Evolutionary conservation across 2,113 vertebrate species (phyloP).

Genomic region (Penelope pileata): DNA sequence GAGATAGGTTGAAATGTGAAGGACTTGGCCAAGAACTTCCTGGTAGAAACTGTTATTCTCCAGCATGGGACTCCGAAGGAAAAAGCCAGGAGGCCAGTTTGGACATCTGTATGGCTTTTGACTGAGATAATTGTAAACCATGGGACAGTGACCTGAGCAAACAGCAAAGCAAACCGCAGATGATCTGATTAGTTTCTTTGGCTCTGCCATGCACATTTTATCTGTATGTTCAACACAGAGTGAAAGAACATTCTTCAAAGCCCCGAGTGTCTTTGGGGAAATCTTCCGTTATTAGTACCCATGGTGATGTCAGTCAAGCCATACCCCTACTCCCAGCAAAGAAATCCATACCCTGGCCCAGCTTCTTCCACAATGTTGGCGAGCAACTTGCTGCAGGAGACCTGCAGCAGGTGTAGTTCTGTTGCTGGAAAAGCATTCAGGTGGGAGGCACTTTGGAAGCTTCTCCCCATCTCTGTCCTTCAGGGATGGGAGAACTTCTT

Average conservation of each 20-base stretch:
- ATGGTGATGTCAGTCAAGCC: slow-evolving; percentile 64
- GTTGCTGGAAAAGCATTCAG: background rate
- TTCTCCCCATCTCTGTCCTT: background rate
- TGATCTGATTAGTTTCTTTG: slow-evolving; percentile 65
- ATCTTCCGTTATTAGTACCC: slow-evolving; percentile 60
- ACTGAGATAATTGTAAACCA: slow-evolving; percentile 43
- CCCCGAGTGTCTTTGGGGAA: slow-evolving; percentile 22
- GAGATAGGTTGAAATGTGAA: slow-evolving; percentile 14
- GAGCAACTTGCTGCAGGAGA: background rate
- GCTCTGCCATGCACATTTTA: slow-evolving; percentile 3
- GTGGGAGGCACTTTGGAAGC: background rate
- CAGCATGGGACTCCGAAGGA: background rate
- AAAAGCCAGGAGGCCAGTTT: slow-evolving; percentile 43
- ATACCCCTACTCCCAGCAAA: background rate
- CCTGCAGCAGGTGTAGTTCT: background rate
- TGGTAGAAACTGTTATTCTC: background rate
- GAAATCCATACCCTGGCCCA: slow-evolving; percentile 11
- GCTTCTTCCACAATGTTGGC: background rate
- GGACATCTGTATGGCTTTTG: slow-evolving; percentile 59
- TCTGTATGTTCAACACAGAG: slow-evolving; percentile 49
- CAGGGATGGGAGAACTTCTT: background rate
- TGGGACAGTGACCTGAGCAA: slow-evolving; percentile 52
- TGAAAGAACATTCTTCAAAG: slow-evolving; percentile 58
- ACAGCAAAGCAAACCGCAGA: slow-evolving; percentile 52
- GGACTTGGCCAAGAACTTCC: slow-evolving; percentile 27